Evolutionary conservation across 1,140 invertebrate genomes (phyloP), one percentile per base, ranked within the genome.

Genomic region (Mya arenaria): DNA sequence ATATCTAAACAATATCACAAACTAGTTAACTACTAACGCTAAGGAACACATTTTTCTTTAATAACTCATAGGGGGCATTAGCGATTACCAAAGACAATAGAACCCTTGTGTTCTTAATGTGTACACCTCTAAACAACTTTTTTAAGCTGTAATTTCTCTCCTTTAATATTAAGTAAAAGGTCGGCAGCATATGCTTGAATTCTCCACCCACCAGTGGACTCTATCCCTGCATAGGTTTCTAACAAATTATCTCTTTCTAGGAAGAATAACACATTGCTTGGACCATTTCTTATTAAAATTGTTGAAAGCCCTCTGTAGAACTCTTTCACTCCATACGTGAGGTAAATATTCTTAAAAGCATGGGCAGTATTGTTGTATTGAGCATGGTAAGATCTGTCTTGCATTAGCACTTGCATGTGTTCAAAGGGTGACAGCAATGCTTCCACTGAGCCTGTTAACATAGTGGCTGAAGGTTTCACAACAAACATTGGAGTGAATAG

Each of bases 41-140:
- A n/a, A n/a, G n/a, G 73, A 86, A 87, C 23, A 89, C 28, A 52
- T 84, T 79, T 58, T 83, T 77, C 84, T 89, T 87, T 15, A 92
- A 68, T n/a, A 90, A 68, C 95, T 98, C 97, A 93, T 99, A 99
- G 6, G 97, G 96, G 4, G 97, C 96, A 93, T 99, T 99, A 90
- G 99, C 98, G 63, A 99, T 96, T 74, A 99, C 99, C 99, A 98
- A 99, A 87, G 98, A 98, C 52, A 99, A 92, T 91, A 99, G 96
- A 34, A 98, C 97, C 85, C 99, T 94, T 28, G 96, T 97, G 90
- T 96, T 98, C 93, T 99, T 99, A 30, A 98, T 94, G 87, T 98
- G 96, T 62, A 98, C 97, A 8, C 99, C 99, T 83, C 97, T 95
- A 92, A 98, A 99, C 90, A 99, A 96, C 89, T 96, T 95, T 34